Base-by-base conservation (phyloP, 1,140 invertebrate species). In the Ctenoplectra terminalis region DNA sequence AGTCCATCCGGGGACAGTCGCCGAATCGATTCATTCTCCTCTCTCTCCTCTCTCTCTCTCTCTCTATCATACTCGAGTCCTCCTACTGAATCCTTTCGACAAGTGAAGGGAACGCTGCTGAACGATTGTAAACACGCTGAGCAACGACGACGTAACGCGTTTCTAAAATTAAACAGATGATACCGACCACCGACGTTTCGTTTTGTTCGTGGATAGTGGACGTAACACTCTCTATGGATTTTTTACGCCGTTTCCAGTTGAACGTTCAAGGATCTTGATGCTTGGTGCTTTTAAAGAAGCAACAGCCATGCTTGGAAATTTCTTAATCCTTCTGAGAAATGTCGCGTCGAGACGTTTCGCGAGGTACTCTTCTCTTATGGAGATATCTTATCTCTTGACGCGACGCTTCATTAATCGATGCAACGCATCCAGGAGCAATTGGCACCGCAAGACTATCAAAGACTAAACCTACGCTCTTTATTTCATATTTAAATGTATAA, bases 161-260 rank as follows among this genome's bases (percentile, higher is more conserved):
- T 82, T 82, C 85, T 77, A 85, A 86, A 86, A 81, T 85, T 85
- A 82, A 85, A 82, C 67, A 75, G 50, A 43, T 75, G 61, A 56
- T 26, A 60, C n/a, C 26, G 40, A 5, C 78, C 11, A 15, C 58
- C 17, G 60, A 48, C 43, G 26, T 43, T 29, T 46, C 40, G 37
- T 66, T 23, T 43, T 37, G 37, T 6, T 46, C 17, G 6, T 2
- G n/a, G 52, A 56, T 31, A 61, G 60, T 61, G 60, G 60, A 61
- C 34, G 58, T 2, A 7, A 23, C 17, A 37, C 7, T 34, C 29
- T 60, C 56, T 9, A 23, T 34, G 29, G 29, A 60, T 34, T 60
- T 60, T 60, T 20, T 31, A 0, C 58, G 46, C 29, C 13, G 23
- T 23, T 20, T 34, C 9, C 29, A 40, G 4, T 40, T 40, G 40